phyloP scores from a whole-genome alignment of 2,888 invertebrate genomes.

The Drosophila mimetica region DNA sequence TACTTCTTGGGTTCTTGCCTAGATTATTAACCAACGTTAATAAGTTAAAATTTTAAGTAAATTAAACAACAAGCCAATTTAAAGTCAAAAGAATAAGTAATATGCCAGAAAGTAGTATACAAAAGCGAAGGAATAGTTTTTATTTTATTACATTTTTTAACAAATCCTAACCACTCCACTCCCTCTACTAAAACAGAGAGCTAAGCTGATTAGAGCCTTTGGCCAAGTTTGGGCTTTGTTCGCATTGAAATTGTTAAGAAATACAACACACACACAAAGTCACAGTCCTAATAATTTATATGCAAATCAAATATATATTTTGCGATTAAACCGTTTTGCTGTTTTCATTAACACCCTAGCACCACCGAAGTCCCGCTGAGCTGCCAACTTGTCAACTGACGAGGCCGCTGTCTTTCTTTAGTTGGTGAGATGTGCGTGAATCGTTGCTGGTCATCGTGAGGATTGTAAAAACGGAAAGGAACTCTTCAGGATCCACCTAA shows the following conservation, averaged over 20 bases:
- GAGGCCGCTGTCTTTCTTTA: neutral
- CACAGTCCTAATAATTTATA: constrained; percentile 63
- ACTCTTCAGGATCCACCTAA: no score
- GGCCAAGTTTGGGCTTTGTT: constrained; percentile 39
- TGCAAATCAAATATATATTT: constrained; percentile 66
- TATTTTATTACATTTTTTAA: no score
- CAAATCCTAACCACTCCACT: no score
- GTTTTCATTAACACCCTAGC: constrained; percentile 70
- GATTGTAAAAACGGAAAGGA: no score
- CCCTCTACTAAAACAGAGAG: no score
- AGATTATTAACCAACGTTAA: neutral
- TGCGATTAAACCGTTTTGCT: constrained; percentile 74
- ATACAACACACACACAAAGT: constrained; percentile 3
- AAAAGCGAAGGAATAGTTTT: no score
- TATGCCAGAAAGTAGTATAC: no score
- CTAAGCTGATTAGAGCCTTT: constrained; percentile 47
- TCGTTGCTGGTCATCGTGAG: neutral
- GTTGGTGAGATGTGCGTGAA: constrained; percentile 23
- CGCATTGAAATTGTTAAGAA: constrained; percentile 52
- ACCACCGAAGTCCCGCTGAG: constrained; percentile 12
- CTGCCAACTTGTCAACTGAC: constrained; percentile 24
- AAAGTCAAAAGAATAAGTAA: no score
- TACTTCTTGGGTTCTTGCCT: neutral
- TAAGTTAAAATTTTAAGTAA: no score
- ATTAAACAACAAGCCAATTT: no score